Conservation (phyloP, 2,797 vertebrate species). For the Chaetophractus vellerosus region DNA sequence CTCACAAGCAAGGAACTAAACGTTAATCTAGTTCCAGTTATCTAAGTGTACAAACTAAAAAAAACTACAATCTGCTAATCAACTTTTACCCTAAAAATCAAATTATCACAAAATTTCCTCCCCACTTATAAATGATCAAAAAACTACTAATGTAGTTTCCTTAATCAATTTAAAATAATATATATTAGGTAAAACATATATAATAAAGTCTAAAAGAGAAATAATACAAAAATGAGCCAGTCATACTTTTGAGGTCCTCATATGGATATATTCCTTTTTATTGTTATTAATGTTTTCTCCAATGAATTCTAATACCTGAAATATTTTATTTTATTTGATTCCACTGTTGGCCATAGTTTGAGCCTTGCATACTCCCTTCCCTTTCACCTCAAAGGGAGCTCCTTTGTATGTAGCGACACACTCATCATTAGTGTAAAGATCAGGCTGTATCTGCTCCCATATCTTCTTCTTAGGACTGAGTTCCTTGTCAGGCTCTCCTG, state of each 20-base stretch:
- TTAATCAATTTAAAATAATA: neutral
- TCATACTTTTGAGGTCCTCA: slow-evolving; percentile 70
- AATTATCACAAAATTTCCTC: slow-evolving; percentile 13
- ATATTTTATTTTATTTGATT: slow-evolving; percentile 93
- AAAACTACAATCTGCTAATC: slow-evolving; percentile 14
- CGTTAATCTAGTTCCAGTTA: slow-evolving; percentile 31
- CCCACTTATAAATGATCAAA: slow-evolving; percentile 27
- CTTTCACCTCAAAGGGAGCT: slow-evolving; percentile 95
- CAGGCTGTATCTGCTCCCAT: slow-evolving; percentile 99
- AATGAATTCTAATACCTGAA: slow-evolving; percentile 48
- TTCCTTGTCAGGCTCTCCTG: slow-evolving; percentile 98
- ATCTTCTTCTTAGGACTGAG: slow-evolving; percentile 99
- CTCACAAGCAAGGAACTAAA: slow-evolving; percentile 36
- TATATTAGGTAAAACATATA: neutral
- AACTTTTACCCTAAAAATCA: neutral
- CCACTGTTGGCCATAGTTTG: slow-evolving; percentile 96
- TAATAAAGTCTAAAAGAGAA: slow-evolving; percentile 51
- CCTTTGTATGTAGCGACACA: slow-evolving; percentile 97
- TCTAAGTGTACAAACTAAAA: neutral
- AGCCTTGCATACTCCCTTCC: slow-evolving; percentile 96
- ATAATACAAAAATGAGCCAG: slow-evolving; percentile 81
- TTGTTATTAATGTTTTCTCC: slow-evolving; percentile 87
- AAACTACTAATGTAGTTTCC: neutral
- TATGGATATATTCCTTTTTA: slow-evolving; percentile 88
- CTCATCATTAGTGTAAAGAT: slow-evolving; percentile 94